Percentiles rank a stretch among this genome's conserved stretches.
These are phyloP conservation scores for Agriopis leucophaearia DNA, from an alignment of 2,888 invertebrate species.

Conservation along the genomic window DNA sequence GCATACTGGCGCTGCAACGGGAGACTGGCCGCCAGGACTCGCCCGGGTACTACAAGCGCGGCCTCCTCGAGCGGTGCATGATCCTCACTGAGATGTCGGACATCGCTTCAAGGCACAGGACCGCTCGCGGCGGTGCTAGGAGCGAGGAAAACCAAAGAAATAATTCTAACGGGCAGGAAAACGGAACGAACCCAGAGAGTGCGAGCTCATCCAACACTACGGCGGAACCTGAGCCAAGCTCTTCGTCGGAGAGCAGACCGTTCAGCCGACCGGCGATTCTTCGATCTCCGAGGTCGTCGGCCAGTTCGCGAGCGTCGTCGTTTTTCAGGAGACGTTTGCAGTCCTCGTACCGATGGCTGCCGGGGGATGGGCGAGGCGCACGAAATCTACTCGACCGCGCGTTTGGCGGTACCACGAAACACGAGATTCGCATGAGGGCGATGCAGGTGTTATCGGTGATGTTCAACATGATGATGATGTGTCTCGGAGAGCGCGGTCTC, in stretches of 20 bases:
- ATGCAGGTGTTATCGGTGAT: slow-evolving; percentile 83
- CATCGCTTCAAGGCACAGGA: slow-evolving; percentile 44
- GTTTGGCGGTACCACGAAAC: slow-evolving; percentile 76
- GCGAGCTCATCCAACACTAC: slow-evolving; percentile 6
- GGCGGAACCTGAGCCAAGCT: slow-evolving; percentile 5
- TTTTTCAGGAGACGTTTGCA: slow-evolving; percentile 65
- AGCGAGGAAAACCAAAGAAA: slow-evolving; percentile 20
- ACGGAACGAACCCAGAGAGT: slow-evolving; percentile 4
- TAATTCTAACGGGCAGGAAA: slow-evolving; percentile 1
- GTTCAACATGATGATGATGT: slow-evolving; percentile 86
- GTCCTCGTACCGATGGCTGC: slow-evolving; percentile 67
- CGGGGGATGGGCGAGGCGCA: slow-evolving; percentile 71
- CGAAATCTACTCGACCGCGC: slow-evolving; percentile 64
- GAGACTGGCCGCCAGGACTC: slow-evolving; percentile 75
- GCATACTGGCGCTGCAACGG: slow-evolving; percentile 84
- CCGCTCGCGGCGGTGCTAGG: slow-evolving; percentile 8
- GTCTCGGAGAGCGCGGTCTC: slow-evolving; percentile 78
- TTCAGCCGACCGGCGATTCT: slow-evolving; percentile 10
- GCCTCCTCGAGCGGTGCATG: slow-evolving; percentile 78
- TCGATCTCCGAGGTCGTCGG: slow-evolving; percentile 13
- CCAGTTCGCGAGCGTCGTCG: slow-evolving; percentile 48
- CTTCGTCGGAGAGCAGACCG: slow-evolving; percentile 4
- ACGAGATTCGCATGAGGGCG: slow-evolving; percentile 81
- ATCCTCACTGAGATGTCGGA: slow-evolving; percentile 69
- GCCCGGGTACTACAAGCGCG: slow-evolving; percentile 74